Evolutionary conservation across 1,140 invertebrate species (phyloP).

Genomic region (Oncopodura yosiiana): DNA sequence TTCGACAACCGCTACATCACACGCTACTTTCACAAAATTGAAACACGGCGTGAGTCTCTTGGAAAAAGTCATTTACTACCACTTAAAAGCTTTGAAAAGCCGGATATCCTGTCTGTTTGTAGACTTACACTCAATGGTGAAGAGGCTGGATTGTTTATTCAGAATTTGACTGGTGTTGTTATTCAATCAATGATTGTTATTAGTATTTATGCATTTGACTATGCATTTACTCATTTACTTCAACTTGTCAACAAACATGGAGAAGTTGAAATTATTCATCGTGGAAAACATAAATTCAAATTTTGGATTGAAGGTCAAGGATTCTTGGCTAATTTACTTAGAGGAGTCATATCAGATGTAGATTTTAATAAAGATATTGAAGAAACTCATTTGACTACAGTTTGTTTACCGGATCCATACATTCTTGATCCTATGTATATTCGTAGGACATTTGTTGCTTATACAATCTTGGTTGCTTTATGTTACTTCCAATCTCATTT

Average conservation of each 20-base stretch:
- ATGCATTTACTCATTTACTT: slow-evolving; percentile 18
- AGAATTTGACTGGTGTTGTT: slow-evolving; percentile 5
- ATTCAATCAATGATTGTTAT: slow-evolving; percentile 12
- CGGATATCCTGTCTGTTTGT: slow-evolving; percentile 11
- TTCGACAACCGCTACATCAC: slow-evolving; percentile 32
- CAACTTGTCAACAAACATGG: slow-evolving; percentile 17
- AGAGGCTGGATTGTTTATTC: slow-evolving; percentile 13
- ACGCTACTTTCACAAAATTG: slow-evolving; percentile 23
- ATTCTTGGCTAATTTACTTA: slow-evolving; percentile 24
- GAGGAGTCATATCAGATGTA: slow-evolving; percentile 24
- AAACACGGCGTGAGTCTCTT: slow-evolving; percentile 3
- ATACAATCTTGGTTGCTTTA: slow-evolving; percentile 12
- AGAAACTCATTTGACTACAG: slow-evolving; percentile 19
- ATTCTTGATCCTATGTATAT: slow-evolving; percentile 2
- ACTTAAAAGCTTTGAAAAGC: slow-evolving; percentile 23
- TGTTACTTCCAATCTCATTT: slow-evolving; percentile 25
- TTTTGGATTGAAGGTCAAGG: slow-evolving; percentile 24
- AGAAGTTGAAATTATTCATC: slow-evolving; percentile 18
- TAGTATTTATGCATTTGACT: slow-evolving; percentile 21
- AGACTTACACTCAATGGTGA: slow-evolving; percentile 10
- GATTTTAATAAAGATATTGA: slow-evolving; percentile 24
- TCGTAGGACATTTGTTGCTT: slow-evolving; percentile 10
- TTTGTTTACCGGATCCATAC: slow-evolving; percentile 21
- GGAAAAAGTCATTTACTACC: slow-evolving; percentile 19
- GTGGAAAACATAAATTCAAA: slow-evolving; percentile 17